Evolutionary conservation across 2,797 vertebrate genomes (phyloP).

Genomic region (Girardinus metallicus): DNA sequence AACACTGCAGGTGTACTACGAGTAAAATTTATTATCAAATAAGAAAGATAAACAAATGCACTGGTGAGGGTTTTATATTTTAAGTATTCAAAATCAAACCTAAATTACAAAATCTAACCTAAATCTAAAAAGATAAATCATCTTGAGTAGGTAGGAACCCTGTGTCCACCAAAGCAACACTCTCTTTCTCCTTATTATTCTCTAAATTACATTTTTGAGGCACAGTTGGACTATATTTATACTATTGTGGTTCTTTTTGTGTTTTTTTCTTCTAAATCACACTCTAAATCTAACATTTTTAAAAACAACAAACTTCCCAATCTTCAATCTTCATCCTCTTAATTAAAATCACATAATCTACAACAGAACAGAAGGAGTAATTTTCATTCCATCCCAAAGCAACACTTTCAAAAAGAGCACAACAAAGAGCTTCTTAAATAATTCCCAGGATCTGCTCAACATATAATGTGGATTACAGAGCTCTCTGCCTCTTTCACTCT

Average conservation of each 20-base stretch:
- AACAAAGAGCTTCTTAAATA: constrained; percentile 81
- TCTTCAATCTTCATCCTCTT: constrained; percentile 73
- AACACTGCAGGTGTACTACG: background rate
- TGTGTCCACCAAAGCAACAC: background rate
- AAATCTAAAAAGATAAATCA: background rate
- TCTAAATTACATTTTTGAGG: background rate
- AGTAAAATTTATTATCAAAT: background rate
- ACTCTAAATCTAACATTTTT: constrained; percentile 34
- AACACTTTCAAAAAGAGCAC: constrained; percentile 58
- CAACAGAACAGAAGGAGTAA: constrained; percentile 47
- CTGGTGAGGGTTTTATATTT: background rate
- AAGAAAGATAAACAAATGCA: background rate
- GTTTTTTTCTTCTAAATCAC: constrained; percentile 15
- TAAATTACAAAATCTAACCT: background rate
- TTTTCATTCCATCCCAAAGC: constrained; percentile 54
- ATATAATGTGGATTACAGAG: constrained; percentile 78
- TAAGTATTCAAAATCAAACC: background rate
- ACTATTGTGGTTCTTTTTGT: background rate
- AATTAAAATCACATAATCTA: constrained; percentile 77
- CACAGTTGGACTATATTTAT: background rate
- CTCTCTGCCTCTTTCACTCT: constrained; percentile 51
- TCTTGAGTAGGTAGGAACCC: background rate
- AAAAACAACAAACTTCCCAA: constrained; percentile 56
- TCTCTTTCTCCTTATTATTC: background rate
- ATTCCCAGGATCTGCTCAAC: constrained; percentile 64